Percentiles rank a stretch among this genome's conserved stretches.
phyloP scores from a whole-genome alignment of 2,797 vertebrate genomes.

The Hipposideros larvatus region DNA sequence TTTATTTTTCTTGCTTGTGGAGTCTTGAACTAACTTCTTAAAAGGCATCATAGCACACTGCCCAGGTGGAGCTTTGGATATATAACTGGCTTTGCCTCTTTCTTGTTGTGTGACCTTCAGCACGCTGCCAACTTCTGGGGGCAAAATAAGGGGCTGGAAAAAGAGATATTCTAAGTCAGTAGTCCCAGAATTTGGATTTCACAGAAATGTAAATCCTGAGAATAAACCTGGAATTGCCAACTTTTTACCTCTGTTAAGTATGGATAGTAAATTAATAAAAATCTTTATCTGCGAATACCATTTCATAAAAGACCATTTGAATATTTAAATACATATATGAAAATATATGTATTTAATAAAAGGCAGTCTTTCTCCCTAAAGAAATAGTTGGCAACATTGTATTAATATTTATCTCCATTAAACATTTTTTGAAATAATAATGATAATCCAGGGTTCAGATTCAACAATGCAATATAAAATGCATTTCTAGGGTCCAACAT shows the following conservation, averaged over 20 bases:
- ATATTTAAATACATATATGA: neutral
- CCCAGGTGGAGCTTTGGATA: neutral
- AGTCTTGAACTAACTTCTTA: neutral
- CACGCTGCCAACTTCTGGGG: neutral
- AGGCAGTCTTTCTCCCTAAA: neutral
- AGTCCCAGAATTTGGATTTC: conserved; percentile 44
- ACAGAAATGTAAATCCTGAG: neutral
- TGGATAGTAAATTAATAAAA: conserved; percentile 37
- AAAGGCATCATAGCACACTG: neutral
- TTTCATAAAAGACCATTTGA: conserved; percentile 37
- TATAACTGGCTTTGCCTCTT: neutral
- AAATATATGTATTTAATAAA: neutral
- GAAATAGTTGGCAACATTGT: neutral
- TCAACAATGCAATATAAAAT: neutral
- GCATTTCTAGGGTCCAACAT: neutral
- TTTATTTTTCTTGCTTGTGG: neutral
- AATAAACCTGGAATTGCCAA: neutral
- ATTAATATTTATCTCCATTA: neutral
- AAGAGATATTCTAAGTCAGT: neutral
- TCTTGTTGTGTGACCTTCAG: neutral
- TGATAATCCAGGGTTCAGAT: neutral
- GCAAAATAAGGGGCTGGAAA: neutral
- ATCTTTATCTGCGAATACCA: neutral
- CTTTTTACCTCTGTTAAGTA: conserved; percentile 23
- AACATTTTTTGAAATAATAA: neutral